Conservation (phyloP, 1,140 invertebrate genomes). For the Cataglyphis hispanica region DNA sequence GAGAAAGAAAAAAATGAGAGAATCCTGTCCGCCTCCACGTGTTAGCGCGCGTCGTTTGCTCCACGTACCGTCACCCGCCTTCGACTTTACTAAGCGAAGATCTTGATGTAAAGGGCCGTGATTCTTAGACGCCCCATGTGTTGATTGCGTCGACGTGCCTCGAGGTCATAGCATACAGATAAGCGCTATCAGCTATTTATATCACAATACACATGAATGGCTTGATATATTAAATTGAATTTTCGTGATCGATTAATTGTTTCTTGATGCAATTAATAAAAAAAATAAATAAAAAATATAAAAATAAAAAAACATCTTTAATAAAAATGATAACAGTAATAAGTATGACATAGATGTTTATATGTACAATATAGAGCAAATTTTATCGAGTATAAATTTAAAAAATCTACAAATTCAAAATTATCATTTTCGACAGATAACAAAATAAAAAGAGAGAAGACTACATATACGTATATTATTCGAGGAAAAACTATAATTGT, state of each 20-base stretch:
- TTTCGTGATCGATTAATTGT: background rate
- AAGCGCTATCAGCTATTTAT: conserved; percentile 38
- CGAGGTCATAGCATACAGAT: conserved; percentile 29
- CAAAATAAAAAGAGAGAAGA: background rate
- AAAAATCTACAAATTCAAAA: background rate
- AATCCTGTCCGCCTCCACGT: conserved; percentile 80
- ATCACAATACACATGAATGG: conserved; percentile 11
- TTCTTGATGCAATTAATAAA: background rate
- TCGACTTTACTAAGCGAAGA: conserved; percentile 53
- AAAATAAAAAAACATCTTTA: background rate
- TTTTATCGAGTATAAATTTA: background rate
- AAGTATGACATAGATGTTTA: background rate
- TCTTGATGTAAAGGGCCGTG: conserved; percentile 58
- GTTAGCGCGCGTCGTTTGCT: conserved; percentile 23
- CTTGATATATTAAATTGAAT: conserved; percentile 39
- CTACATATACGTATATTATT: background rate
- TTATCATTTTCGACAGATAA: background rate
- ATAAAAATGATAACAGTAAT: background rate
- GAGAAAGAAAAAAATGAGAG: conserved; percentile 45
- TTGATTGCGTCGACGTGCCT: conserved; percentile 55
- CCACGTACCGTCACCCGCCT: conserved; percentile 16
- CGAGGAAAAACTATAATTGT: background rate
- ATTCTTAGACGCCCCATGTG: conserved; percentile 41
- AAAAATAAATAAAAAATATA: background rate
- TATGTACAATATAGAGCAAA: background rate